Evolutionary conservation across 2,113 vertebrate genomes (phyloP), one percentile per base, ranked within the genome.

Genomic region (Lepus europaeus): DNA sequence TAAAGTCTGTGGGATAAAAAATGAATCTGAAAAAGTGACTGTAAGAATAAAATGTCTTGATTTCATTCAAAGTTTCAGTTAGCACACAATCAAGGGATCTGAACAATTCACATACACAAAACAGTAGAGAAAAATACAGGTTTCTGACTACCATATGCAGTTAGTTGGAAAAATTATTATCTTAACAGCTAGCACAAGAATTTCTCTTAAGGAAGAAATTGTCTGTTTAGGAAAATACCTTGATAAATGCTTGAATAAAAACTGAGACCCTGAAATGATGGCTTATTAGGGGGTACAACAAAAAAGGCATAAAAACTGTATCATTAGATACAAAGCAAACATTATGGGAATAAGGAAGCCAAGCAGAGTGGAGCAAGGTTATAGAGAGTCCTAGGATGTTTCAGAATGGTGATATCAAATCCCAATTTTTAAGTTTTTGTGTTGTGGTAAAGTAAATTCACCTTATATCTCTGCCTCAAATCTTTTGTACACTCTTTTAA

Each of bases 61-160:
- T 56, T 96, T 96, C 45, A 83, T 91, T 96, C 29, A 83, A 13
- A 88, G n/a, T 83, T 91, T 66, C 66, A 93, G 25, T 85, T 91
- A 78, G 33, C 53, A 72, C 16, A 59, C 86, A 90, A 20, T 63
- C 56, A 77, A 83, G n/a, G 22, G 17, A 66, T 86, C 49, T 81
- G 79, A 77, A 93, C 63, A 95, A 74, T 74, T 85, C 6, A 56
- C 80, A 78, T 9, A 78, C 61, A 82, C 20, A 85, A 56, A 94
- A 68, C 36, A 81, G 87, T 53, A 87, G 81, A 88, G 81, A 45
- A 90, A 94, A 96, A 69, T 91, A 73, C 13, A 94, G n/a, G 88
- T 93, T 93, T 92, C 63, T 81, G 39, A 59, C 14, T 51, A 51
- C 84, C 81, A 56, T 9, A 20, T 83, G 61, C 39, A 86, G 63